Conservation (phyloP, 2,888 invertebrate species). For the Siphlonurus alternatus region DNA sequence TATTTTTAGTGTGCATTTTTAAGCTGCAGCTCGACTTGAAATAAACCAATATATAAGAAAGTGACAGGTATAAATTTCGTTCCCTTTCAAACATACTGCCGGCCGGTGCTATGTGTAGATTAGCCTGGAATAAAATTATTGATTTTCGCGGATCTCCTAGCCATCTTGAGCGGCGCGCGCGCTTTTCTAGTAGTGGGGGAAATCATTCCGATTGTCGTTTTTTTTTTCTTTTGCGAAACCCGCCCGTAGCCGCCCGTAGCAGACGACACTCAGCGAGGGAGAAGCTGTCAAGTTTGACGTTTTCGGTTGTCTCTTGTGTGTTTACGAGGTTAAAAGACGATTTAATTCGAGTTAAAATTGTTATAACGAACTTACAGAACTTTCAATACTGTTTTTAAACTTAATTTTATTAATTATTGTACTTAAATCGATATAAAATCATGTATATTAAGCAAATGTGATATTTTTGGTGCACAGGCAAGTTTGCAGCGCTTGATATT, state of each 20-base stretch:
- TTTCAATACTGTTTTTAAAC: background rate
- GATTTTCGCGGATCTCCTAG: background rate
- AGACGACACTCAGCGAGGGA: background rate
- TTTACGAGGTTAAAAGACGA: background rate
- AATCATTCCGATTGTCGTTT: background rate
- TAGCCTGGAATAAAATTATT: background rate
- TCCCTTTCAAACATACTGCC: no score
- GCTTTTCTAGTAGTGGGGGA: background rate
- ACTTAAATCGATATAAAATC: no score
- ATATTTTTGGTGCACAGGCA: background rate
- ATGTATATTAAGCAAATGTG: background rate
- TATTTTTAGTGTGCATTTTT: no score
- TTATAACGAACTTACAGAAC: no score
- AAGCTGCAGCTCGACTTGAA: no score
- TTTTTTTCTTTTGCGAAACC: background rate
- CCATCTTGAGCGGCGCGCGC: background rate
- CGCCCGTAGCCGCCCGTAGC: background rate
- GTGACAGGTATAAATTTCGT: no score
- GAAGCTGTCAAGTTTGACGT: background rate
- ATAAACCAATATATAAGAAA: no score
- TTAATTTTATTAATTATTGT: no score
- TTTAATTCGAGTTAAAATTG: background rate
- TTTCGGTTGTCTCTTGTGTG: background rate
- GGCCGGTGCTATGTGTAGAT: no score
- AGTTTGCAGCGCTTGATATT: background rate